Base-by-base conservation (phyloP, 2,888 invertebrate genomes). In the Morpho deidamia region DNA sequence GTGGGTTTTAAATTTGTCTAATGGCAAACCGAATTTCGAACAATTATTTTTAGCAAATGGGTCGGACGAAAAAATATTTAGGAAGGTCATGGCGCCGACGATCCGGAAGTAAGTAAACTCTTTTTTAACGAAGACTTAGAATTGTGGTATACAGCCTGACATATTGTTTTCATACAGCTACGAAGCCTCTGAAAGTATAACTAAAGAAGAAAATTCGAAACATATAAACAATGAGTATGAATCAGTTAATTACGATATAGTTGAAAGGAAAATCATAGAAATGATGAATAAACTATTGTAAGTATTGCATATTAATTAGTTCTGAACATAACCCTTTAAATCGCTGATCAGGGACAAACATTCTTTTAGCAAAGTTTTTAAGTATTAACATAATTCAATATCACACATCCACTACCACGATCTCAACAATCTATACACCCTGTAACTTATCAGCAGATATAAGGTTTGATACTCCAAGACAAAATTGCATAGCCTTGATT, bases 241-340 rank as follows among this genome's bases (percentile, higher is more conserved):
- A n/a, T 10, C 37, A n/a, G 37, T n/a, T 37, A 37, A 37, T 37
- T 23, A 23, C 23, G 9, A 57, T 47, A 42, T 54, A 43, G 43
- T 67, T 7, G 63, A 66, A 46, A 51, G 53, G 7, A 60, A 66
- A 43, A 64, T 74, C 2, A 53, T 65, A 48, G 66, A 59, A 51
- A 61, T 64, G n/a, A 66, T 70, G 10, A 76, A 76, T 52, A 75
- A 75, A 49, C 74, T 75, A 50, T 58, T 65, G 76, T 77, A 65
- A 73, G 73, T 68, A 44, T 44, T 7, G 9, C 23, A 11, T 11
- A 38, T 11, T 44, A 23, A 11, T 39, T 50, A 9, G n/a, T n/a
- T n/a, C n/a, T n/a, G n/a, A n/a, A n/a, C n/a, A n/a, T n/a, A n/a
- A n/a, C n/a, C n/a, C n/a, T 42, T 32, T n/a, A 5, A 35, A 11